phyloP scores from a whole-genome alignment of 2,888 invertebrate species.

The Amphipoea oculea region DNA sequence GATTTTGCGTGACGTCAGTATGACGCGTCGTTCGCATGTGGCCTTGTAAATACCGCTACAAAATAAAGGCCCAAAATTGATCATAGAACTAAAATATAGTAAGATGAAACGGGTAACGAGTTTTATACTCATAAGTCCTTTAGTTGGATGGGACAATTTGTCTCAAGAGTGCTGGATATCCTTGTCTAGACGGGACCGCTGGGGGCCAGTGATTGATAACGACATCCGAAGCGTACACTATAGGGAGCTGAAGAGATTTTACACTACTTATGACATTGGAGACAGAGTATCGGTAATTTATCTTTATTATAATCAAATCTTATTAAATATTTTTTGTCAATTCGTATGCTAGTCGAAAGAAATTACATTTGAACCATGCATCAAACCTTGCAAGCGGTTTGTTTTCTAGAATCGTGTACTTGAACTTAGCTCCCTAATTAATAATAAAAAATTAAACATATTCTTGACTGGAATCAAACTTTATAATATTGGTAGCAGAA shows the following conservation, averaged over 20 bases:
- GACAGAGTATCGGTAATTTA: background rate
- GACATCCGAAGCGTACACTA: conserved; percentile 26
- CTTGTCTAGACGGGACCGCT: conserved; percentile 51
- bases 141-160: conserved; percentile 55
- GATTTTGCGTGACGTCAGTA: no score
- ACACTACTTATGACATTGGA: background rate
- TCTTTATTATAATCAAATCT: background rate
- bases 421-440: background rate
- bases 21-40: no score
- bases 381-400: background rate
- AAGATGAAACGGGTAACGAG: conserved; percentile 9
- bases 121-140: conserved; percentile 17
- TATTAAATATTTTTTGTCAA: background rate
- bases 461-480: background rate
- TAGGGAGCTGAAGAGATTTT: conserved; percentile 12
- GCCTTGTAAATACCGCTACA: no score
- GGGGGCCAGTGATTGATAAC: conserved; percentile 57
- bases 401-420: background rate
- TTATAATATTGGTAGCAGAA: background rate
- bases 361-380: background rate
- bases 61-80: background rate
- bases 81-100: conserved; percentile 10
- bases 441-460: background rate
- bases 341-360: no score
- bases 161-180: conserved; percentile 44